Evolutionary conservation across 2,888 invertebrate genomes (phyloP).

Genomic region (Dascillus cervinus): DNA sequence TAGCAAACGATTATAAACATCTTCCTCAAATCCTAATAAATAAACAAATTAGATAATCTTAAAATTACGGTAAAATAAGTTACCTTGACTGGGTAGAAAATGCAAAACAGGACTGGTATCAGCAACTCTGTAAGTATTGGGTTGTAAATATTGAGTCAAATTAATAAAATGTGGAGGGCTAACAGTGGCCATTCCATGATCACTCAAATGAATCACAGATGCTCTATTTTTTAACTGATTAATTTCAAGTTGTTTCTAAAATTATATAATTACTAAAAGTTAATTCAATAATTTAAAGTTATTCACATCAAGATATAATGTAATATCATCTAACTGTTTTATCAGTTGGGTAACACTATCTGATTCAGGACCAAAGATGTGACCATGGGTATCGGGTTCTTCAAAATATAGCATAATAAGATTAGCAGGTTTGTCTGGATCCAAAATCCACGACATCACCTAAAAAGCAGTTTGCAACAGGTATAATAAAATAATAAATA

Average conservation of each 20-base stretch:
- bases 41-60: background rate
- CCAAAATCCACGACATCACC: slow-evolving; percentile 51
- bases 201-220: slow-evolving; percentile 62
- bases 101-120: slow-evolving; percentile 52
- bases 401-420: slow-evolving; percentile 61
- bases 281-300: background rate
- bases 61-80: slow-evolving; percentile 5
- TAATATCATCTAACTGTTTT: slow-evolving; percentile 45
- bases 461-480: slow-evolving; percentile 19
- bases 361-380: slow-evolving; percentile 51
- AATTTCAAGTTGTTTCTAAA: slow-evolving; percentile 43
- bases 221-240: slow-evolving; percentile 46
- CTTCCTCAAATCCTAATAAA: slow-evolving; percentile 41
- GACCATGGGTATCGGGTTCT: slow-evolving; percentile 60
- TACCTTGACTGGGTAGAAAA: slow-evolving; percentile 52
- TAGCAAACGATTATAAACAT: slow-evolving; percentile 45
- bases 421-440: slow-evolving; percentile 55
- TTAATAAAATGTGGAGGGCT: slow-evolving; percentile 48
- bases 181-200: slow-evolving; percentile 63
- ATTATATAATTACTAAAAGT: slow-evolving; percentile 5
- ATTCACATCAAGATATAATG: slow-evolving; percentile 48
- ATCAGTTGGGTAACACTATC: slow-evolving; percentile 37
- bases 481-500: background rate
- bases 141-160: slow-evolving; percentile 45
- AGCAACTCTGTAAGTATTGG: slow-evolving; percentile 43